A percentile compares a stretch with the other conserved stretches of the same genome.
phyloP scores from a whole-genome alignment of 2,888 invertebrate genomes.

The Invenusta paracnida region DNA sequence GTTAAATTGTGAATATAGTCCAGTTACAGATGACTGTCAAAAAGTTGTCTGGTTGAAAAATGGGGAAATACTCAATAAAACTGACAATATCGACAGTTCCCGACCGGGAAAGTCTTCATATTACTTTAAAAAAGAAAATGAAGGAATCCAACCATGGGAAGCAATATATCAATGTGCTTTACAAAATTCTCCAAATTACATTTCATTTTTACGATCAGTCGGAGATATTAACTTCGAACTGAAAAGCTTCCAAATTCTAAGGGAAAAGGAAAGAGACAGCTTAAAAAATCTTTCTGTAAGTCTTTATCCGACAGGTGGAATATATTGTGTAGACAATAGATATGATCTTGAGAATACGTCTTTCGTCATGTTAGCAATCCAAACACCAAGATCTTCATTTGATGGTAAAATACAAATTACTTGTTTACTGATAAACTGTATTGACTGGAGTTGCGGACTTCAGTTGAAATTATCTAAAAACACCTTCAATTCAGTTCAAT shows the following conservation, averaged over 20 bases:
- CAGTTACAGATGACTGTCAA: neutral
- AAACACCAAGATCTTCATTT: too few relatives aligned
- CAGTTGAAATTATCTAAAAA: too few relatives aligned
- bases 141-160: neutral
- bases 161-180: neutral
- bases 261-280: too few relatives aligned
- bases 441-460: too few relatives aligned
- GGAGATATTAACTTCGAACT: neutral
- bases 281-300: too few relatives aligned
- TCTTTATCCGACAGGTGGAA: too few relatives aligned
- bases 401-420: too few relatives aligned
- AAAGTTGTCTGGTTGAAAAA: neutral
- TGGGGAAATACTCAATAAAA: neutral
- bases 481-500: too few relatives aligned
- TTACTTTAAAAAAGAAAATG: neutral
- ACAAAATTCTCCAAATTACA: neutral
- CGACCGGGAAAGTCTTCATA: neutral
- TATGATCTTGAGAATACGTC: too few relatives aligned
- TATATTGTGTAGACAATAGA: too few relatives aligned
- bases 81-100: neutral
- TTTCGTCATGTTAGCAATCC: too few relatives aligned
- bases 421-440: too few relatives aligned
- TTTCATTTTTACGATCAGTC: neutral
- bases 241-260: neutral
- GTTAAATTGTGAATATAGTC: neutral